Base-by-base conservation (phyloP, 2,113 vertebrate species). In the Campylomormyrus numenius region DNA sequence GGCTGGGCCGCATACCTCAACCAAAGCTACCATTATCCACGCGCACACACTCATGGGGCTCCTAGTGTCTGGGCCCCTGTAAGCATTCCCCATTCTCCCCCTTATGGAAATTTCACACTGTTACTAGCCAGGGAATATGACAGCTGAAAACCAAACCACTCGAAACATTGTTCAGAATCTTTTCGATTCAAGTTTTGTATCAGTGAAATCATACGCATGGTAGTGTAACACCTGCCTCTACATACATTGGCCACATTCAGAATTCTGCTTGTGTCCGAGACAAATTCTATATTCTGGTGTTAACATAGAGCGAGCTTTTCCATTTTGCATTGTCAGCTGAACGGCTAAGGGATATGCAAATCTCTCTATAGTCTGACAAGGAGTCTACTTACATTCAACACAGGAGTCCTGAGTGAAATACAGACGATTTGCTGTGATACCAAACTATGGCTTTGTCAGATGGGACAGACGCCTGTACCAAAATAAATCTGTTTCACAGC, bases 341-440 rank as follows among this genome's bases (percentile, higher is more conserved):
- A 80, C 35, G 42, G 35, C 35, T 17, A 80, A 80, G 74, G 74
- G 31, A 42, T 15, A 19, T 11, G 74, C 35, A 80, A 42, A 42
- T 80, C 74, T 80, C 35, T 80, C 17, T 42, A 42, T 42, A 80
- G 15, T 85, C 19, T 48, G 83, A 46, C 83, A 48, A 85, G 45
- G 39, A 48, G 8, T 85, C 45, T 85, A 24, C 39, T 85, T 48
- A 85, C 83, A 48, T 85, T 19, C 74, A 42, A 24, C 45, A 85
- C 21, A 21, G 42, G 24, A 48, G 35, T 85, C 89, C 89, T 89
- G 77, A 85, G 89, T 85, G 70, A 50, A 89, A 35, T 17, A 53
- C 50, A 74, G 2, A 50, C 15, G 2, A 27, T 89, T 35, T 48
- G 35, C 66, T 52, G 42, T 52, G 66, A 52, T 80, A 80, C 17